phyloP scores from a whole-genome alignment of 2,113 vertebrate genomes.

The Leucopsar rothschildi region DNA sequence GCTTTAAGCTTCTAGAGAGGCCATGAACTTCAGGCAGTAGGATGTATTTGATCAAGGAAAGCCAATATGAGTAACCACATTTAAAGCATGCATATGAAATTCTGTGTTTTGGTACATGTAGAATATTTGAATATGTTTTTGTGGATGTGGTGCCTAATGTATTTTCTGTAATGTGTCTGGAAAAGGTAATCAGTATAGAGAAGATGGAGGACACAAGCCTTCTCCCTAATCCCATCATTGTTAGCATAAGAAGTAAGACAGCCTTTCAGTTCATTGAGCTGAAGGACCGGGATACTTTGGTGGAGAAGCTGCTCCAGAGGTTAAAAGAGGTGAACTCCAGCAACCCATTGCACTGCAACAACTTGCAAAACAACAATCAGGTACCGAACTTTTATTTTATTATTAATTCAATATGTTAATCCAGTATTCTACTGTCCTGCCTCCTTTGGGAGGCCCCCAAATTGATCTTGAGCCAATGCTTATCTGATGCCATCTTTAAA shows the following conservation, averaged over 20 bases:
- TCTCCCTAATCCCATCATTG: conserved; percentile 89
- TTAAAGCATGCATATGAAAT: background rate
- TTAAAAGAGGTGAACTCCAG: conserved; percentile 72
- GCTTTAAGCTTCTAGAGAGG: background rate
- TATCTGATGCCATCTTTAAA: background rate
- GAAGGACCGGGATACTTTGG: conserved; percentile 80
- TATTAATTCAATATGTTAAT: background rate
- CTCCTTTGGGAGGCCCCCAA: background rate
- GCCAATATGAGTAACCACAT: background rate
- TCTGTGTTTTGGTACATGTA: background rate
- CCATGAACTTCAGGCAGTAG: background rate
- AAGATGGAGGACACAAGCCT: conserved; percentile 90
- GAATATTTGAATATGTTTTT: background rate
- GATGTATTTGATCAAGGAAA: background rate
- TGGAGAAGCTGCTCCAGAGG: conserved; percentile 77
- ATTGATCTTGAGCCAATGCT: background rate
- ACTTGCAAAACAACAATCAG: conserved; percentile 47
- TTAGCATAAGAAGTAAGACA: conserved; percentile 86
- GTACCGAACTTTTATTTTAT: conserved; percentile 32
- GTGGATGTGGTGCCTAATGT: background rate
- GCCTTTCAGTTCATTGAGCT: conserved; percentile 97
- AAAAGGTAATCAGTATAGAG: conserved; percentile 90
- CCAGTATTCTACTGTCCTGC: background rate
- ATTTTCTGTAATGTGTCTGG: background rate
- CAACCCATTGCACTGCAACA: conserved; percentile 35